A percentile compares a stretch with the other conserved stretches of the same genome.
phyloP scores from a whole-genome alignment of 2,113 vertebrate genomes.

The Sphyrna mokarran region DNA sequence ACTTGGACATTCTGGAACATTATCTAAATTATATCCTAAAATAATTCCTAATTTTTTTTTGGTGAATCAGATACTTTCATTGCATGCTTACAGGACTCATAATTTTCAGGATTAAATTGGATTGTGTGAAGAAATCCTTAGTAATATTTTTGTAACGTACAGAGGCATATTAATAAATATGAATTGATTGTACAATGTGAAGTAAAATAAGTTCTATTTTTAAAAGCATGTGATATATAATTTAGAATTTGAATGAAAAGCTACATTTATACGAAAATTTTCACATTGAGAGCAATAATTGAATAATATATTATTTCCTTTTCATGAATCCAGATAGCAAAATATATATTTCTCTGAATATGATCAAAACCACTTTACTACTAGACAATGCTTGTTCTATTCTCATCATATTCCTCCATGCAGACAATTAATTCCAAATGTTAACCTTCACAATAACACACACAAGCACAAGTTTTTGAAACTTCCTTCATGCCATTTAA shows the following conservation, averaged over 20 bases:
- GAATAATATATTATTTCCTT: not conserved
- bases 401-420: not conserved
- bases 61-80: not conserved
- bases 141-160: not conserved
- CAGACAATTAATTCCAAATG: not conserved
- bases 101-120: not conserved
- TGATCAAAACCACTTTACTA: not conserved
- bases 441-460: not conserved
- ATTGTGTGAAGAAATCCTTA: not conserved
- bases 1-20: not conserved
- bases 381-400: not conserved
- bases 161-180: not conserved
- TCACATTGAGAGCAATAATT: not conserved
- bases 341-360: not conserved
- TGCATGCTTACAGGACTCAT: not conserved
- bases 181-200: not conserved
- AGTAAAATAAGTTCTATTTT: not conserved
- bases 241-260: conserved; percentile 8
- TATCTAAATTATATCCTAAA: not conserved
- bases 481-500: not conserved
- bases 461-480: not conserved
- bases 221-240: not conserved
- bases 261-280: not conserved
- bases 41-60: not conserved
- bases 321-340: not conserved